Percentiles rank a stretch among this genome's conserved stretches.
phyloP scores from a whole-genome alignment of 1,140 invertebrate genomes.

The Pararge aegeria region DNA sequence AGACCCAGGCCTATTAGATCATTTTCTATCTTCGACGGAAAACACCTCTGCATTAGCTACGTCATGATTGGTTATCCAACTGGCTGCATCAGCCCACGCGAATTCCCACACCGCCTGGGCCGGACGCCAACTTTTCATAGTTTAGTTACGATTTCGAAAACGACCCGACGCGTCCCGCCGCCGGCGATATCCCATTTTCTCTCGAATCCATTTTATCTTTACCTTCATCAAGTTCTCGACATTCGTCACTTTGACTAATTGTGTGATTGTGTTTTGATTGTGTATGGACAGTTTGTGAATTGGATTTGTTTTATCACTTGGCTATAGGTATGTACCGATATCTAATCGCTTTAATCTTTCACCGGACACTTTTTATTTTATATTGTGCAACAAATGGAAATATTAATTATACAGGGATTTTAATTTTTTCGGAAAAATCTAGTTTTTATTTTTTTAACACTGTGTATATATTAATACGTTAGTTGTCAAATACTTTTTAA shows the following conservation, averaged over 20 bases:
- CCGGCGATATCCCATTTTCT: conserved; percentile 64
- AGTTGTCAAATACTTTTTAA: no score
- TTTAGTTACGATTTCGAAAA: conserved; percentile 79
- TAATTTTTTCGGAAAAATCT: no score
- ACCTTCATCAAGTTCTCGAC: conserved; percentile 61
- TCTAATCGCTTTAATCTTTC: conserved; percentile 11
- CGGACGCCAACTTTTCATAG: conserved; percentile 70
- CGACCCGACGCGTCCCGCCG: conserved; percentile 77
- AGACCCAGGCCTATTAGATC: conserved; percentile 50
- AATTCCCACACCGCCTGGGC: conserved; percentile 69
- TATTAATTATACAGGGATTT: no score
- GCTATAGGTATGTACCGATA: conserved; percentile 46
- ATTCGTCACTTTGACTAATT: conserved; percentile 34
- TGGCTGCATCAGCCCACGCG: conserved; percentile 65
- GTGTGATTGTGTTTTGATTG: conserved; percentile 57
- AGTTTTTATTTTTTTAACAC: no score
- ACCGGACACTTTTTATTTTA: not conserved
- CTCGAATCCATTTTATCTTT: conserved; percentile 62
- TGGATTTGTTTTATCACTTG: conserved; percentile 52
- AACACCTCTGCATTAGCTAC: conserved; percentile 72
- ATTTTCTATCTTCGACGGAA: conserved; percentile 72
- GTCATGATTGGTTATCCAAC: conserved; percentile 68
- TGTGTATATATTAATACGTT: no score
- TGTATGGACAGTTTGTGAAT: conserved; percentile 49
- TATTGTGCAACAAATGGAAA: not conserved